phyloP scores from a whole-genome alignment of 2,113 vertebrate genomes.

The Anser cygnoides region DNA sequence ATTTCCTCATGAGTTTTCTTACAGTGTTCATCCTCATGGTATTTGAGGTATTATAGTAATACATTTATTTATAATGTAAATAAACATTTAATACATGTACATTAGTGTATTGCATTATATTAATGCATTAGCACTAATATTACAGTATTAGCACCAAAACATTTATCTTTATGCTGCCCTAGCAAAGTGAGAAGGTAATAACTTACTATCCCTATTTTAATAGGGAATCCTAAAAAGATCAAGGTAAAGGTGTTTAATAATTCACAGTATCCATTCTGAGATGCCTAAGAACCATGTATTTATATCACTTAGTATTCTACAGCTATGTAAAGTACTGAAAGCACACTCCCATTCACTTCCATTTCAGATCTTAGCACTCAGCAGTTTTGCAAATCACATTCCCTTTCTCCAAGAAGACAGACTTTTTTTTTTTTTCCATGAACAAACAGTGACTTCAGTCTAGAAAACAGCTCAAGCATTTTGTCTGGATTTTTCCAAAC shows the following conservation, averaged over 20 bases:
- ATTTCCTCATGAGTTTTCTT: conserved; percentile 54
- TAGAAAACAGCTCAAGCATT: background rate
- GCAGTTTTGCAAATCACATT: background rate
- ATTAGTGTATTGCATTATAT: background rate
- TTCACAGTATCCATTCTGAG: background rate
- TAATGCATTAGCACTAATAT: background rate
- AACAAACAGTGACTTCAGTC: background rate
- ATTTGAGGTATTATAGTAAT: conserved; percentile 50
- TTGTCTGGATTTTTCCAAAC: background rate
- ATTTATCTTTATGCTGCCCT: background rate
- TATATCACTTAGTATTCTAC: background rate
- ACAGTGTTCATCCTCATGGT: conserved; percentile 10
- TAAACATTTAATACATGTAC: conserved; percentile 15
- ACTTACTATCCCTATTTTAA: background rate
- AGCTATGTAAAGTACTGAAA: background rate
- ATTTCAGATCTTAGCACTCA: background rate
- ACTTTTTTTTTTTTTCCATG: background rate
- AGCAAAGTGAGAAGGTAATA: background rate
- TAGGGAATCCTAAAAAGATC: background rate
- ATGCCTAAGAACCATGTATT: background rate
- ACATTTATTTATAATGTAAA: conserved; percentile 25
- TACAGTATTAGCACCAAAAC: background rate
- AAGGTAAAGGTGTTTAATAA: conserved; percentile 1
- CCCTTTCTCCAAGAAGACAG: background rate
- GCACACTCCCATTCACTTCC: background rate